These are phyloP conservation scores for Phainopepla nitens DNA, from an alignment of 2,113 vertebrate genomes.

Conservation along the genomic window DNA sequence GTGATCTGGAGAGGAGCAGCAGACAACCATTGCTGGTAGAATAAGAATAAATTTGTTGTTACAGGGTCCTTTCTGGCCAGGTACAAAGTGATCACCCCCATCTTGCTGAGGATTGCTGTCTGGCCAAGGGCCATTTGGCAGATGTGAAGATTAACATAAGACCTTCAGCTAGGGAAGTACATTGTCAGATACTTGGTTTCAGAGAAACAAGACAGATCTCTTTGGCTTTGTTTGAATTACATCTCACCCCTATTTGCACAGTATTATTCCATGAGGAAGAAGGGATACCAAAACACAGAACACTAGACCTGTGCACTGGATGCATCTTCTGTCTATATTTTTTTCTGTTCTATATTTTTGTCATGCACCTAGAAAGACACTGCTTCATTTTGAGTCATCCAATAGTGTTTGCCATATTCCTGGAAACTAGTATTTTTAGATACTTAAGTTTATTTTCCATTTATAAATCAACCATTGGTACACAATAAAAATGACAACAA, in stretches of 20 bases:
- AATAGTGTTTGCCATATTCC: not conserved
- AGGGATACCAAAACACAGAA: not conserved
- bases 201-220: not conserved
- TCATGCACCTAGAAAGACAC: not conserved
- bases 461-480: not conserved
- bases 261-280: not conserved
- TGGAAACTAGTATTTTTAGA: not conserved
- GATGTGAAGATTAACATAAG: fast-evolving
- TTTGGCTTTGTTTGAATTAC: not conserved
- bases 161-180: not conserved
- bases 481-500: not conserved
- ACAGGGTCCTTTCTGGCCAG: not conserved
- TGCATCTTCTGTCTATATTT: not conserved
- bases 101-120: not conserved
- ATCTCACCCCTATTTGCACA: not conserved
- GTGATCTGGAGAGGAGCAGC: not conserved
- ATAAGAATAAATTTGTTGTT: not conserved
- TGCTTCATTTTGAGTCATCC: not conserved
- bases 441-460: not conserved
- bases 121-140: not conserved
- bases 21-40: not conserved
- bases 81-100: not conserved
- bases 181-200: not conserved
- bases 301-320: not conserved
- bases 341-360: not conserved